These are phyloP conservation scores for Prinia subflava DNA, from an alignment of 2,113 vertebrate genomes.

Conservation along the genomic window DNA sequence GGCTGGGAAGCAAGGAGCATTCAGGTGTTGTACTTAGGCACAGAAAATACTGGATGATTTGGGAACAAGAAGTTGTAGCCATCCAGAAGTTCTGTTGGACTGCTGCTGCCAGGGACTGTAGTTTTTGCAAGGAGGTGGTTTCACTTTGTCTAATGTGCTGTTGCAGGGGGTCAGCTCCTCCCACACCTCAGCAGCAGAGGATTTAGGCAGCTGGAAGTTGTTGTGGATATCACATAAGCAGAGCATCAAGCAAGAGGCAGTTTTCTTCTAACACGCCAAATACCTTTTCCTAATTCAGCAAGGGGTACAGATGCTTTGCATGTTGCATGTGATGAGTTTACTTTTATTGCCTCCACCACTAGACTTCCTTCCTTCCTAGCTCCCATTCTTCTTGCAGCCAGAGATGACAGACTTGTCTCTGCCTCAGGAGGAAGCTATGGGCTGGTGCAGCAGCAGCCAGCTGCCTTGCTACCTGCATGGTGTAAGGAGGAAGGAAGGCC, in stretches of 20 bases:
- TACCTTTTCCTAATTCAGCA: not conserved
- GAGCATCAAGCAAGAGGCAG: not conserved
- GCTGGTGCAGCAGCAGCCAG: slow-evolving; percentile 44
- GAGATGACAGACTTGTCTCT: not conserved
- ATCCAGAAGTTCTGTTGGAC: not conserved
- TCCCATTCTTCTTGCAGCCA: not conserved
- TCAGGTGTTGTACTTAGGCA: not conserved
- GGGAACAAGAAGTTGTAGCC: not conserved
- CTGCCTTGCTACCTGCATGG: slow-evolving; percentile 39
- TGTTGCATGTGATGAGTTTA: not conserved
- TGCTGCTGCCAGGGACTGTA: not conserved
- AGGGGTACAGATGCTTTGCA: not conserved
- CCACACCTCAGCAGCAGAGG: not conserved
- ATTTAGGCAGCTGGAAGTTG: not conserved
- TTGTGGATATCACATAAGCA: not conserved
- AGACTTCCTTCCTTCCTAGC: not conserved
- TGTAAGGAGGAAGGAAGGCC: slow-evolving; percentile 40
- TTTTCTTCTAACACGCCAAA: not conserved
- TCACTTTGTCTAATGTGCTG: not conserved
- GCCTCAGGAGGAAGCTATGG: not conserved
- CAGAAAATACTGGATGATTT: not conserved
- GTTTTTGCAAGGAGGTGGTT: not conserved
- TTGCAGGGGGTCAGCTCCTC: not conserved
- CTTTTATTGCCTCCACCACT: not conserved
- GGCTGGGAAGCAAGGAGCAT: not conserved